Evolutionary conservation across 2,888 invertebrate genomes (phyloP).

Genomic region (Ceratothoa steindachneri): DNA sequence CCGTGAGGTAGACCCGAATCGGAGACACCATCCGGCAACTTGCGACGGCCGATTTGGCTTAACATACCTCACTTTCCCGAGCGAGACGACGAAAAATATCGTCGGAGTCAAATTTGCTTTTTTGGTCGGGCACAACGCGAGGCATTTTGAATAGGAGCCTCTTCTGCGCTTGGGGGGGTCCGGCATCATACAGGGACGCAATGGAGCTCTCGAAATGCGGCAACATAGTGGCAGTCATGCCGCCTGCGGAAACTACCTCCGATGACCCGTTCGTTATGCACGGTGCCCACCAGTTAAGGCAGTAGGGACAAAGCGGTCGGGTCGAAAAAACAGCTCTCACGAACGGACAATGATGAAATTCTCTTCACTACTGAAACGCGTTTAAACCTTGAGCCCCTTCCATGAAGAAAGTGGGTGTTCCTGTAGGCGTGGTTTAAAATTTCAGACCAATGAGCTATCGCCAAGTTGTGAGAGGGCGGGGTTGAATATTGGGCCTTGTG

Average conservation of each 20-base stretch:
- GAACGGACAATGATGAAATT: neutral
- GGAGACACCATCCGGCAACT: too few relatives aligned
- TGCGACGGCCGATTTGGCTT: too few relatives aligned
- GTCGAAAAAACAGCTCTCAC: too few relatives aligned
- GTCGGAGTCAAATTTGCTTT: conserved; percentile 92
- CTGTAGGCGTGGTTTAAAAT: neutral
- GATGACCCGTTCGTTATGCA: conserved; percentile 2
- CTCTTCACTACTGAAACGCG: neutral
- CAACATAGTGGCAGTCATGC: neutral
- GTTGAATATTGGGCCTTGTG: neutral
- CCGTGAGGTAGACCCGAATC: too few relatives aligned
- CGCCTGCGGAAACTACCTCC: neutral
- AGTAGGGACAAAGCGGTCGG: too few relatives aligned
- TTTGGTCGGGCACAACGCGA: conserved; percentile 92
- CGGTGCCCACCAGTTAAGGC: neutral
- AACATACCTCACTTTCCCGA: conserved; percentile 82
- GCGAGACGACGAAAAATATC: conserved; percentile 89
- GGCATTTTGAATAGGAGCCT: conserved; percentile 94
- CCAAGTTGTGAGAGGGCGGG: neutral
- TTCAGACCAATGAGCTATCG: neutral
- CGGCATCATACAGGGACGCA: neutral
- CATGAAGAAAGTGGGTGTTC: neutral
- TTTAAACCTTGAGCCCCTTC: neutral
- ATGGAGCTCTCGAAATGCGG: neutral
- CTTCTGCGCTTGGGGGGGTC: conserved; percentile 58